phyloP scores from a whole-genome alignment of 2,797 vertebrate species.

The Diplodus sargus region DNA sequence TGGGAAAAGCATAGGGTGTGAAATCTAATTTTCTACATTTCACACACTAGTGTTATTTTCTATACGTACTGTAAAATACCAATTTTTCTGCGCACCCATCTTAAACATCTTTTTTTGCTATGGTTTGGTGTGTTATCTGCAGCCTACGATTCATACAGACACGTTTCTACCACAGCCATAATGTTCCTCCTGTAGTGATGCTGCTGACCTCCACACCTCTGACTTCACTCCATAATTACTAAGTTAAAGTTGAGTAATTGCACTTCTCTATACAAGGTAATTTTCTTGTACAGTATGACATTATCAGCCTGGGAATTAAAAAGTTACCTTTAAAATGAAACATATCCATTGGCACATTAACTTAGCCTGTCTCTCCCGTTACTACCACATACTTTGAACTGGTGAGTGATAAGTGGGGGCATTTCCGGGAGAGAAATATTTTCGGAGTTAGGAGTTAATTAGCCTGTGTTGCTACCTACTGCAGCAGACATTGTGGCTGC shows the following conservation, averaged over 20 bases:
- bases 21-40: conserved; percentile 30
- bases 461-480: neutral
- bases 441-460: neutral
- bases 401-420: neutral
- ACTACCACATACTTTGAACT: neutral
- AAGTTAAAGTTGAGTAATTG: neutral
- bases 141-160: neutral
- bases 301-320: neutral
- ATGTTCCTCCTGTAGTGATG: neutral
- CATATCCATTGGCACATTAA: neutral
- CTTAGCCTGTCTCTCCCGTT: neutral
- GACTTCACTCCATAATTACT: neutral
- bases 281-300: neutral
- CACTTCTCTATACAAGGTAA: neutral
- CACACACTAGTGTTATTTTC: neutral
- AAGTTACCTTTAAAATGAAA: conserved; percentile 1
- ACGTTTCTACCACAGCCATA: neutral
- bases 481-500: conserved; percentile 6
- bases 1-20: neutral
- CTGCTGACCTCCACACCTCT: neutral
- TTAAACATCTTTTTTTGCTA: neutral
- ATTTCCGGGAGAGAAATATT: conserved; percentile 12
- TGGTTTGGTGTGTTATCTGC: neutral
- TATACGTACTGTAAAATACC: neutral
- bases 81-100: neutral